These are phyloP conservation scores for Lampris megalopsis DNA, from an alignment of 2,113 vertebrate species.

Conservation along the genomic window DNA sequence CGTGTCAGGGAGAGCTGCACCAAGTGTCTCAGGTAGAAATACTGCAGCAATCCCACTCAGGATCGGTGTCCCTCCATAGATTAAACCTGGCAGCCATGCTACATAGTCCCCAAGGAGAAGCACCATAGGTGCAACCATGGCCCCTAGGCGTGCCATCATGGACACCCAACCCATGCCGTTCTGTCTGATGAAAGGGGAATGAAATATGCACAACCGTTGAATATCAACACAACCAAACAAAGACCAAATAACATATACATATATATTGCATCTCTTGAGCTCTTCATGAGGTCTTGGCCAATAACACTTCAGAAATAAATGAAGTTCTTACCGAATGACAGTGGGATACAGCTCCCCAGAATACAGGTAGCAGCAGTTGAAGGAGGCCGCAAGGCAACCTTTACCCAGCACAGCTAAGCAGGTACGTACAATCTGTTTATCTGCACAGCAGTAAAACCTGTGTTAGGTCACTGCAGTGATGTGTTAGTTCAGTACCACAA, in stretches of 20 bases:
- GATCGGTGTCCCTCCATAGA: slow-evolving; percentile 83
- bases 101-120: slow-evolving; percentile 70
- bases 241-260: no score
- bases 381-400: slow-evolving; percentile 88
- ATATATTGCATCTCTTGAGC: no score
- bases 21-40: slow-evolving; percentile 86
- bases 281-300: no score
- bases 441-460: slow-evolving; percentile 66
- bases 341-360: slow-evolving; percentile 81
- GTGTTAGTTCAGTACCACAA: neutral
- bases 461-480: neutral
- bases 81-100: slow-evolving; percentile 79
- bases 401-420: slow-evolving; percentile 89
- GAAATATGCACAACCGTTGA: neutral
- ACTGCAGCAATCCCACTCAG: slow-evolving; percentile 76
- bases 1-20: slow-evolving; percentile 83
- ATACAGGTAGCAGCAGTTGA: slow-evolving; percentile 87
- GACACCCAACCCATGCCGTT: slow-evolving; percentile 84
- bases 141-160: slow-evolving; percentile 82
- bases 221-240: neutral
- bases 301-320: neutral
- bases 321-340: slow-evolving; percentile 72
- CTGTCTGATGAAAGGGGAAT: slow-evolving; percentile 76
- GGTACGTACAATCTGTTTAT: slow-evolving; percentile 81
- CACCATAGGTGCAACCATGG: slow-evolving; percentile 86